Evolutionary conservation across 2,797 vertebrate genomes (phyloP), one percentile per base, ranked within the genome.

Genomic region (Tauraco hartlaubi): DNA sequence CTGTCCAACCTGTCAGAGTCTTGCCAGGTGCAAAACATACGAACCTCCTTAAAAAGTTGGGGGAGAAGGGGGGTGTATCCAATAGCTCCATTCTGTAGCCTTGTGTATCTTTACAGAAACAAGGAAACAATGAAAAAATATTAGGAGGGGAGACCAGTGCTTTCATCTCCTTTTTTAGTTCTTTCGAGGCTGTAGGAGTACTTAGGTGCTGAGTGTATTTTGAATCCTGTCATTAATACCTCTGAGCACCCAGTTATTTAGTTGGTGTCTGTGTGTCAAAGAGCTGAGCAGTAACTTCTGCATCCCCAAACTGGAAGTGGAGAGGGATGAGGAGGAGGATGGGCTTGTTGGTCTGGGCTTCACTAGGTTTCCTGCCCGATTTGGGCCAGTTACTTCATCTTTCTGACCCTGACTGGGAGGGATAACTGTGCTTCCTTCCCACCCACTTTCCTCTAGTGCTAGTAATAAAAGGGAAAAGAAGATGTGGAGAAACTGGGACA

Each of bases 401-500:
- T 89, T 61, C 51, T 71, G 29, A 33, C 55, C 67, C 85, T 88
- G 78, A 44, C 80, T 33, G 33, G 52, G 51, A 81, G 64, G 78
- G 17, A 16, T 49, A 37, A 67, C 43, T 51, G 37, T 31, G 48
- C 75, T 69, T 59, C 15, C 64, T 64, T 91, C 81, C 79, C 91
- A 63, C 85, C 62, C 81, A 14, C 89, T 41, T 90, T 31, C 67
- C 83, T 73, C 77, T 44, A 66, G 5, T 80, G 33, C 78, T 68
- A 43, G 68, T 85, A 92, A 91, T 61, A 84, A 85, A 88, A 83
- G 62, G 68, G 75, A 56, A 68, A 75, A 16, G 19, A 49, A 69
- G 66, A 84, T 46, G 63, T 63, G 61, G 73, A 90, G 68, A 92
- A 94, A 88, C 41, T 79, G 91, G 90, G 88, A 94, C 75, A 31